Base-by-base conservation (phyloP, 1,140 invertebrate genomes). In the Ips typographus region DNA sequence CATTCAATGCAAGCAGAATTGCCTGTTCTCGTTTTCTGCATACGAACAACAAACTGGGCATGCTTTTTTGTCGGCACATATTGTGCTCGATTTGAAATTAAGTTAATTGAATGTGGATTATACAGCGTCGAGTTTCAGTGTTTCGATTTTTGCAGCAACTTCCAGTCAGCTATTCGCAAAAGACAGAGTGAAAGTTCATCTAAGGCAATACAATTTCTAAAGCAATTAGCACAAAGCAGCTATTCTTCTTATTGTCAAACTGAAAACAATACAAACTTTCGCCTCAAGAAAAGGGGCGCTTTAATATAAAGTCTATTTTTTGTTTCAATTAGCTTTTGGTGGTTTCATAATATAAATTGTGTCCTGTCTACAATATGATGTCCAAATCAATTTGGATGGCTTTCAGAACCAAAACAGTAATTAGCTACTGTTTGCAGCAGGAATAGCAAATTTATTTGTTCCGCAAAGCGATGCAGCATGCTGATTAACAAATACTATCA, bases 1-100 rank as follows among this genome's bases (percentile, higher is more conserved):
- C 69, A 71, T 76, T 76, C 70, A 76, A 72, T 74, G 65, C 68
- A 66, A 72, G 62, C 73, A 72, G 51, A 76, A 75, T 76, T 73
- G 72, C 49, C 71, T 72, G 69, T 76, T 74, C 72, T 65, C 62
- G 61, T 70, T 71, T 67, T 71, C 44, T 71, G 64, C 64, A 67
- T 67, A 66, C 65, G 44, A 70, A 60, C 59, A 71, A 55, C 64
- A 66, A 71, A 71, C 70, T 36, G 53, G 3, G 43, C 56, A 2
- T 38, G 7, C 36, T 53, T 55, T 67, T 66, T 71, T 65, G 53
- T 49, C 41, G 44, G 43, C 49, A 56, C 51, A 57, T 36, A 67
- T 67, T 63, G 64, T 68, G 57, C 65, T 58, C 37, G 22, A 71
- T 57, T 62, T 5, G 44, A 43, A 71, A 67, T 71, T 71, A 62